These are phyloP conservation scores for Keiferia lycopersicella DNA, from an alignment of 2,888 invertebrate genomes.

Conservation along the genomic window DNA sequence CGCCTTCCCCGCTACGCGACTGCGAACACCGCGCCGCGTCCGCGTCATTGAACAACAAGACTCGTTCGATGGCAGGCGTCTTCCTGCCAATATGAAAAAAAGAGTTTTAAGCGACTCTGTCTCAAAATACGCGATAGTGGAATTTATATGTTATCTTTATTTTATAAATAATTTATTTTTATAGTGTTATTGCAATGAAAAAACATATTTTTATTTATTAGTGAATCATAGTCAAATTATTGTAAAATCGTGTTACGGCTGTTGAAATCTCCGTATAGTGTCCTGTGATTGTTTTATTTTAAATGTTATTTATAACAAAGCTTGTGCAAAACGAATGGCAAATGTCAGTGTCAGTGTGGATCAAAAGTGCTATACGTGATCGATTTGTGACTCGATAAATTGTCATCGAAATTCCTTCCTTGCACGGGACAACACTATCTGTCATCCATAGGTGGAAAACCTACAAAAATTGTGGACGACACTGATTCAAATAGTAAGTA, in stretches of 20 bases:
- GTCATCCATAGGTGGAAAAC: conserved; percentile 72
- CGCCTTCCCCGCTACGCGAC: conserved; percentile 75
- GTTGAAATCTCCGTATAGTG: conserved; percentile 69
- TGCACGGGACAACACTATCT: conserved; percentile 63
- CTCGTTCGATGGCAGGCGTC: conserved; percentile 79
- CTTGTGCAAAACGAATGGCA: conserved; percentile 56
- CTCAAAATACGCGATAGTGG: conserved; percentile 77
- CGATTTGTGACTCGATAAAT: conserved; percentile 62
- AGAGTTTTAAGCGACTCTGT: conserved; percentile 71
- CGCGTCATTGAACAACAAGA: conserved; percentile 81
- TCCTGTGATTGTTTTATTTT: conserved; percentile 76
- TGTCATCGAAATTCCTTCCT: conserved; percentile 63
- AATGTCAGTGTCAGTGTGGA: conserved; percentile 70
- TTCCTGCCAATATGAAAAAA: conserved; percentile 79
- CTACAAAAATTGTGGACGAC: conserved; percentile 74
- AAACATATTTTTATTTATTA: conserved; percentile 76
- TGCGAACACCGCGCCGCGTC: conserved; percentile 74
- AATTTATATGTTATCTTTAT: conserved; percentile 74
- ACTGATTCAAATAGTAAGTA: conserved; percentile 79
- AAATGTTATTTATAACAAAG: conserved; percentile 60
- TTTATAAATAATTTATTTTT: conserved; percentile 77
- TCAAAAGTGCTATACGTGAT: conserved; percentile 54
- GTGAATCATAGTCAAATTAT: conserved; percentile 77
- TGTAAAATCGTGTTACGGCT: conserved; percentile 65
- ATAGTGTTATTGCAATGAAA: conserved; percentile 73